Evolutionary conservation across 2,113 vertebrate species (phyloP).

Genomic region (Notothenia rossii): DNA sequence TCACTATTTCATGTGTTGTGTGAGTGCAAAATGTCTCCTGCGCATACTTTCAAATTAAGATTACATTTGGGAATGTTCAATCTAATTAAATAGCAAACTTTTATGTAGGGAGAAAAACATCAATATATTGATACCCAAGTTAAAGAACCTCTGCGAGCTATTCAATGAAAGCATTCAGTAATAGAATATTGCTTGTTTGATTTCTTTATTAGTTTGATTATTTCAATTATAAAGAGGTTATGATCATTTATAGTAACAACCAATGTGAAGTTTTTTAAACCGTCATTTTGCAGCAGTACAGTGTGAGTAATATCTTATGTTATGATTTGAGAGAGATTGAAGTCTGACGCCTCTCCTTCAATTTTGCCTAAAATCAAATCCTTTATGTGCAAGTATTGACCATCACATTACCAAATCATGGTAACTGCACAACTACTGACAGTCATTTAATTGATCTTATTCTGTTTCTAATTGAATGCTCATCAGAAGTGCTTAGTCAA

Average conservation of each 20-base stretch:
- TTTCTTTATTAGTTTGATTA: conserved; percentile 15
- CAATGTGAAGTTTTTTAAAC: too few relatives aligned
- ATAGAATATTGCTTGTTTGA: conserved; percentile 11
- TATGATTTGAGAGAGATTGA: background rate
- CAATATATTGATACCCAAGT: conserved; percentile 43
- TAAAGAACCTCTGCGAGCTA: conserved; percentile 1
- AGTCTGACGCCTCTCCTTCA: background rate
- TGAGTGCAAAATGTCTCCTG: conserved; percentile 16
- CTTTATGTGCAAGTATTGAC: background rate
- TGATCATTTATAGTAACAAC: too few relatives aligned
- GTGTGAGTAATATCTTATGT: background rate
- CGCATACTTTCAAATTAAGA: conserved; percentile 32
- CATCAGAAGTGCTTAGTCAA: background rate
- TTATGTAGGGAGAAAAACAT: conserved; percentile 26
- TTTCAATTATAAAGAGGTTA: background rate
- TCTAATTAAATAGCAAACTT: conserved; percentile 50
- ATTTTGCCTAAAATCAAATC: background rate
- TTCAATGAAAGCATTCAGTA: conserved; percentile 24
- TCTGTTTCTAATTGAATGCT: background rate
- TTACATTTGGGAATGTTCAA: conserved; percentile 49
- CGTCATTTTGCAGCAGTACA: too few relatives aligned
- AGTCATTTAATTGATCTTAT: too few relatives aligned
- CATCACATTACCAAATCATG: background rate
- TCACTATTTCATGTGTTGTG: conserved; percentile 21
- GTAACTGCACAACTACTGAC: background rate